Conservation (phyloP, 2,797 vertebrate species). For the Girardinus metallicus region DNA sequence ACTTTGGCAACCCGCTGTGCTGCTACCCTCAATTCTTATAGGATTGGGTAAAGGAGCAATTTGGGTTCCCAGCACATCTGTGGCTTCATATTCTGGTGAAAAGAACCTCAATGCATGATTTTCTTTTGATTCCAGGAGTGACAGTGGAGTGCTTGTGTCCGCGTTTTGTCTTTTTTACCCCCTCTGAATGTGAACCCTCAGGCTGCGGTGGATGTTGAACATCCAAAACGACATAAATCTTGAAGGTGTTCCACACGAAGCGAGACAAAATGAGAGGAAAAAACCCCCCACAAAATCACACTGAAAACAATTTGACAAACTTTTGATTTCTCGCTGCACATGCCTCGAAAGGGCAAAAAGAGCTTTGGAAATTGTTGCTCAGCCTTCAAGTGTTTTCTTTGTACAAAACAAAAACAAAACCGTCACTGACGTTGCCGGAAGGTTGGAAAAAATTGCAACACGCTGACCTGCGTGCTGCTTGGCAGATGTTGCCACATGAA, state of each 20-base stretch:
- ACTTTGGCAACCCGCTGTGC: not conserved
- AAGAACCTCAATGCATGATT: slow-evolving; percentile 11
- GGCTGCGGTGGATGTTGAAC: slow-evolving; percentile 37
- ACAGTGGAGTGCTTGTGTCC: not conserved
- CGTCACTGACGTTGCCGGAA: slow-evolving; percentile 26
- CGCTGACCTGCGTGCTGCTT: slow-evolving; percentile 20
- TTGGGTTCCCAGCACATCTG: slow-evolving; percentile 13
- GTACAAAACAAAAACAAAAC: slow-evolving; percentile 38
- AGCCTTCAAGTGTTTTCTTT: slow-evolving; percentile 30
- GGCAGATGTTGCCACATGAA: slow-evolving; percentile 25
- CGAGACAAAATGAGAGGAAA: not conserved
- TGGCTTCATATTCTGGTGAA: slow-evolving; percentile 14
- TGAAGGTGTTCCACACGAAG: slow-evolving; percentile 24
- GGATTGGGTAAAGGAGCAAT: slow-evolving; percentile 23
- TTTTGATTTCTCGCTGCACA: slow-evolving; percentile 47
- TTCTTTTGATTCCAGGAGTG: slow-evolving; percentile 18
- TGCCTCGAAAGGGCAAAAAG: slow-evolving; percentile 38
- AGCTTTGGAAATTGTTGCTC: slow-evolving; percentile 45
- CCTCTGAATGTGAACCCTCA: slow-evolving; percentile 50
- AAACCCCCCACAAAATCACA: slow-evolving; percentile 7
- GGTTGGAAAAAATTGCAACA: slow-evolving; percentile 5
- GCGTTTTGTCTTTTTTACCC: slow-evolving; percentile 19
- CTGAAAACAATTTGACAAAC: slow-evolving; percentile 62
- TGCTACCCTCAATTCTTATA: slow-evolving; percentile 26
- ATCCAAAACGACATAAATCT: slow-evolving; percentile 48